Percentiles rank a stretch among this genome's conserved stretches.
These are phyloP conservation scores for Crematogaster levior DNA, from an alignment of 2,888 invertebrate species.

Conservation along the genomic window DNA sequence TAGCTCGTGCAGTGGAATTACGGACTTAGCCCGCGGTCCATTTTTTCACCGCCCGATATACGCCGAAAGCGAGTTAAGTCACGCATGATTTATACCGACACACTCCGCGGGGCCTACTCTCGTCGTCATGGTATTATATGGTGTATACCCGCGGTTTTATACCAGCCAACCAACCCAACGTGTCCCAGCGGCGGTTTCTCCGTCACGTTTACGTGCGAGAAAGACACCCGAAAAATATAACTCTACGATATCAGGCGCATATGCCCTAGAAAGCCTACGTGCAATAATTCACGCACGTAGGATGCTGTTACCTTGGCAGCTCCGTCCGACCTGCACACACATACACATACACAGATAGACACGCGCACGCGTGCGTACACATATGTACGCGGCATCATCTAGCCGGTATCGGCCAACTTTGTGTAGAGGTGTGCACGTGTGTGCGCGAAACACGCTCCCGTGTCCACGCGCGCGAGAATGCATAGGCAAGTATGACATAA, in stretches of 20 bases:
- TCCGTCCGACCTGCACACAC: constrained; percentile 2
- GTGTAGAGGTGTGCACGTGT: neutral
- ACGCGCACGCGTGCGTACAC: neutral
- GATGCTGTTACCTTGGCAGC: constrained; percentile 75
- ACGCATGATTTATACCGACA: constrained; percentile 72
- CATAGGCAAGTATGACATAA: constrained; percentile 78
- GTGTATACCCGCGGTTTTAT: constrained; percentile 51
- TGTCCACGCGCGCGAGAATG: constrained; percentile 69
- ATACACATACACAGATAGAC: neutral
- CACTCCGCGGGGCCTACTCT: constrained; percentile 56
- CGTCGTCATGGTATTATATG: constrained; percentile 59
- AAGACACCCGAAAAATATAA: constrained; percentile 70
- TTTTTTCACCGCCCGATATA: constrained; percentile 47
- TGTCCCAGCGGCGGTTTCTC: constrained; percentile 44
- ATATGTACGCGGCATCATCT: neutral
- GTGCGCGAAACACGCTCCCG: constrained; percentile 30
- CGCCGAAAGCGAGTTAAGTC: constrained; percentile 66
- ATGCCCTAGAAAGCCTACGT: constrained; percentile 75
- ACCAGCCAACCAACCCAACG: constrained; percentile 46
- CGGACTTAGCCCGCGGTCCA: constrained; percentile 34
- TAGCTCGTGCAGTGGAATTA: constrained; percentile 39
- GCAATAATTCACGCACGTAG: constrained; percentile 79
- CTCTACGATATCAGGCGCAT: constrained; percentile 66
- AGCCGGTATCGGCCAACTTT: constrained; percentile 63
- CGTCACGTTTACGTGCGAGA: constrained; percentile 59